These are phyloP conservation scores for Myotis pilosus DNA, from an alignment of 2,797 vertebrate genomes.

Conservation along the genomic window DNA sequence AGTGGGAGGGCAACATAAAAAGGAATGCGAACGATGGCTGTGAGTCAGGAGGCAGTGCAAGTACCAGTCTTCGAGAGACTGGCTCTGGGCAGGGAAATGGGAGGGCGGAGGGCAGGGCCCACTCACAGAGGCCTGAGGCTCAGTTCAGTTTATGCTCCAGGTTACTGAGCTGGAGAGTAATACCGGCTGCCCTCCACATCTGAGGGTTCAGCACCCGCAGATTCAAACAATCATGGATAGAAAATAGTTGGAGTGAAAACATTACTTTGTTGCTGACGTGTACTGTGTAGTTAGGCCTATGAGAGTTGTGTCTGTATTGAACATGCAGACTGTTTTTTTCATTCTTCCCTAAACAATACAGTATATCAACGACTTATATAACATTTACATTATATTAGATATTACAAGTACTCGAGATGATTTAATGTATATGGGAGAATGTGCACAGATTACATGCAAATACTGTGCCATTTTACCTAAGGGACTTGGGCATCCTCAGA, in stretches of 20 bases:
- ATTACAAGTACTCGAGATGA: background rate
- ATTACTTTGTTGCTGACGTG: background rate
- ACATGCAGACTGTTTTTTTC: background rate
- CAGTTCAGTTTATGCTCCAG: background rate
- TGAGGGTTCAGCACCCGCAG: background rate
- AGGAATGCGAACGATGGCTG: background rate
- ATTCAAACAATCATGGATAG: background rate
- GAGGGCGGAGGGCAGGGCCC: background rate
- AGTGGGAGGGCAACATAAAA: background rate
- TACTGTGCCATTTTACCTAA: background rate
- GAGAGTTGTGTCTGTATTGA: background rate
- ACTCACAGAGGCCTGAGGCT: background rate
- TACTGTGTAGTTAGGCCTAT: background rate
- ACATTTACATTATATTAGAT: background rate
- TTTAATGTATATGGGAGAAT: background rate
- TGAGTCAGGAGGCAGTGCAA: background rate
- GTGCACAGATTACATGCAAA: background rate
- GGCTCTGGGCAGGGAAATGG: background rate
- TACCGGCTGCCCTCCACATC: background rate
- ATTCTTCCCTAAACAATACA: background rate
- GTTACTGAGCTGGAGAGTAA: background rate
- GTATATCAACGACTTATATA: background rate
- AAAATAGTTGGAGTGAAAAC: background rate
- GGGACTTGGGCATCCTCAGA: background rate
- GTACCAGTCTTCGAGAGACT: background rate